These are phyloP conservation scores for Podotricha telesiphe DNA, from an alignment of 2,888 invertebrate genomes.

Conservation along the genomic window DNA sequence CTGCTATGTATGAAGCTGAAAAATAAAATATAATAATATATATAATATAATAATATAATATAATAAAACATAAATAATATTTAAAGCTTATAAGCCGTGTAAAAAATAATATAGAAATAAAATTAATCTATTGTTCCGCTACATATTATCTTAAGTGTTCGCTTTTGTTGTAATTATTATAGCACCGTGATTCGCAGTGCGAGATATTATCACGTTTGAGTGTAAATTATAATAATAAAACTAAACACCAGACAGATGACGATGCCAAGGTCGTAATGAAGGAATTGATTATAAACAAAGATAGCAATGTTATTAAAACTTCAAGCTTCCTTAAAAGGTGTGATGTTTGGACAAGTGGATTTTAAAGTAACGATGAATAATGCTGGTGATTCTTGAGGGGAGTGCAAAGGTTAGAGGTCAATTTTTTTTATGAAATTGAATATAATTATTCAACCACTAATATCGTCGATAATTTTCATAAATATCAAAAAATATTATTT, in stretches of 20 bases:
- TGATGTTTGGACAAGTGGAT: conserved; percentile 46
- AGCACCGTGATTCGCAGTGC: neutral
- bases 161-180: conserved; percentile 1
- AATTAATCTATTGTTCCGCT: conserved; percentile 8
- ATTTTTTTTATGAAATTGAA: neutral
- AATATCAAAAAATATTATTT: too few species aligned
- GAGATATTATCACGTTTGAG: conserved; percentile 25
- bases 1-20: too few species aligned
- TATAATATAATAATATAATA: too few species aligned
- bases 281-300: conserved; percentile 37
- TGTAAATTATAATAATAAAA: conserved; percentile 57
- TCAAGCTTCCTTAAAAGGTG: conserved; percentile 46
- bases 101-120: neutral
- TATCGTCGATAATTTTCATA: too few species aligned
- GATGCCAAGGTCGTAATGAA: conserved; percentile 57
- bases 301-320: conserved; percentile 36
- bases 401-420: conserved; percentile 6
- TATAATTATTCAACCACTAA: too few species aligned
- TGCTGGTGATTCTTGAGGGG: conserved; percentile 27
- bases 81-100: neutral
- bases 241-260: conserved; percentile 55
- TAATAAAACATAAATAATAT: too few species aligned
- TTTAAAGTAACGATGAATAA: conserved; percentile 39
- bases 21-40: too few species aligned
- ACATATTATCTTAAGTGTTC: neutral